Conservation (phyloP, 2,888 invertebrate species). For the Zygothrica quintamaculata region DNA sequence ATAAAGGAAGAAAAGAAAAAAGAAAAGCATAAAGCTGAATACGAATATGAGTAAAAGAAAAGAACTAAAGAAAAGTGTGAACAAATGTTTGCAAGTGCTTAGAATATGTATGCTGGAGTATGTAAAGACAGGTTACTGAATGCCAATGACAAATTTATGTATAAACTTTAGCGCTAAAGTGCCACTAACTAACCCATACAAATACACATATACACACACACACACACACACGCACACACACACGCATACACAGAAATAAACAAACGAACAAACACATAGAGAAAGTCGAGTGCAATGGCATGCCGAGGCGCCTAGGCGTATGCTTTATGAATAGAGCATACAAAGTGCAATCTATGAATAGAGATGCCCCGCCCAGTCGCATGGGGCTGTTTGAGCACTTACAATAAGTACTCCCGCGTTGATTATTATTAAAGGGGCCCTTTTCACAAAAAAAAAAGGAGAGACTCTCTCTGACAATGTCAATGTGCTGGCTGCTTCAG, state of each 20-base stretch:
- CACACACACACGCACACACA: slow-evolving; percentile 8
- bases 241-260: slow-evolving; percentile 1
- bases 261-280: slow-evolving; percentile 4
- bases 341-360: slow-evolving; percentile 72
- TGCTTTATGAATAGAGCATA: slow-evolving; percentile 68
- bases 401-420: slow-evolving; percentile 76
- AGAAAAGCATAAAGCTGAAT: slow-evolving; percentile 25
- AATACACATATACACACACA: slow-evolving; percentile 21
- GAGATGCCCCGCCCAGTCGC: slow-evolving; percentile 29
- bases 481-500: slow-evolving; percentile 70
- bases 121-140: slow-evolving; percentile 59
- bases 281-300: slow-evolving; percentile 75
- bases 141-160: slow-evolving; percentile 81
- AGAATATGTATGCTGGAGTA: slow-evolving; percentile 51
- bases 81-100: slow-evolving; percentile 61
- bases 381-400: slow-evolving; percentile 57
- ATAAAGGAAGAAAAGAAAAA: slow-evolving; percentile 21
- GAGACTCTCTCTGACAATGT: slow-evolving; percentile 73
- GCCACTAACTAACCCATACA: slow-evolving; percentile 75
- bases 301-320: slow-evolving; percentile 59
- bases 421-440: slow-evolving; percentile 74
- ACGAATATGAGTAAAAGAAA: slow-evolving; percentile 22
- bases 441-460: slow-evolving; percentile 44
- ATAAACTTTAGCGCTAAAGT: slow-evolving; percentile 79
- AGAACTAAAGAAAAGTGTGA: slow-evolving; percentile 37